Conservation (phyloP, 2,888 invertebrate species). For the Drosophila conformis region DNA sequence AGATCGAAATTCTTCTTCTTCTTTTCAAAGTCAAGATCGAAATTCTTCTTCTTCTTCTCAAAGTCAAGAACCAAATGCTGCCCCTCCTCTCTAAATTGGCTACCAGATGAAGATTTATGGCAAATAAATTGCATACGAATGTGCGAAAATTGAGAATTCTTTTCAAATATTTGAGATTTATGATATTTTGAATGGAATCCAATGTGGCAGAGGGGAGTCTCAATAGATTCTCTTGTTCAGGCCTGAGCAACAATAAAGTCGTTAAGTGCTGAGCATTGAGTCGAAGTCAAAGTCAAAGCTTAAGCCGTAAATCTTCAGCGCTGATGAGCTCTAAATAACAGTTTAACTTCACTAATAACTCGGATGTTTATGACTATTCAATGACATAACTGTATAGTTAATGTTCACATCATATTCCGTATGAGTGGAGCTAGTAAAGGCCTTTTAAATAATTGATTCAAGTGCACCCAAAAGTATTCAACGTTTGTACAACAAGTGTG, state of each 20-base stretch:
- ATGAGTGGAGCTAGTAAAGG: neutral
- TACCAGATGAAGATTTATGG: neutral
- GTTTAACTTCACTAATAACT: neutral
- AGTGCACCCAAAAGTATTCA: constrained; percentile 13
- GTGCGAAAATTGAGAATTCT: neutral
- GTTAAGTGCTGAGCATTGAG: neutral
- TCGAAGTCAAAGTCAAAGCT: neutral
- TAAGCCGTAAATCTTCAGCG: neutral
- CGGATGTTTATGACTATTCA: neutral
- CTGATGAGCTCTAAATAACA: neutral
- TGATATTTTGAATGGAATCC: neutral
- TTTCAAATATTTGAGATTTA: neutral
- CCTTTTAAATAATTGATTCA: constrained; percentile 40
- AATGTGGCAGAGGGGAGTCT: neutral
- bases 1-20: too few species aligned
- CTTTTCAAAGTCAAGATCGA: too few species aligned
- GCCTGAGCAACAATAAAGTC: neutral
- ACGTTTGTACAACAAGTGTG: constrained; percentile 31
- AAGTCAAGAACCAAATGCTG: too few species aligned
- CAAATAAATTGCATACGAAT: neutral
- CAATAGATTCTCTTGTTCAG: neutral
- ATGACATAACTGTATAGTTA: neutral
- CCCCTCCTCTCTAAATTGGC: neutral
- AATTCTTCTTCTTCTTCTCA: neutral
- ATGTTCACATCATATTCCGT: neutral